Conservation (phyloP, 1,140 invertebrate species). For the Drosophila biarmipes region DNA sequence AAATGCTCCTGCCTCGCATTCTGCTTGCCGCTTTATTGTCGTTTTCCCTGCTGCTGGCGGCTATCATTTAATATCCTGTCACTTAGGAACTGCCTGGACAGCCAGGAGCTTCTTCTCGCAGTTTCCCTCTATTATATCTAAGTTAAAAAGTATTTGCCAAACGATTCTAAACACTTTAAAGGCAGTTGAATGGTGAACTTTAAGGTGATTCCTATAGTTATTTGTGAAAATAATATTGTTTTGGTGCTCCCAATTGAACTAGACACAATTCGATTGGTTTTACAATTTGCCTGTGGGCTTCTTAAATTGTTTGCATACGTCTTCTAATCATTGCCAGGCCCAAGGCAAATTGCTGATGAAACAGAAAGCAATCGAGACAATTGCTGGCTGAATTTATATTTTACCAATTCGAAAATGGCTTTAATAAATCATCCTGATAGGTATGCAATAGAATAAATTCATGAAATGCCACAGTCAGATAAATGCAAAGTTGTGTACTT, state of each 20-base stretch:
- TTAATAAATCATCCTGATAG: background rate
- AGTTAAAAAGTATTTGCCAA: conserved; percentile 12
- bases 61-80: conserved; percentile 73
- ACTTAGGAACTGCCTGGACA: conserved; percentile 28
- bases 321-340: background rate
- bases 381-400: background rate
- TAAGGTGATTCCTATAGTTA: background rate
- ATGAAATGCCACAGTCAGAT: background rate
- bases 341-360: background rate
- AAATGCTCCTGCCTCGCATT: conserved; percentile 12
- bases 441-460: background rate
- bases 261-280: background rate
- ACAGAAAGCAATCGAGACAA: background rate
- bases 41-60: background rate
- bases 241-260: background rate
- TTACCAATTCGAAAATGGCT: background rate
- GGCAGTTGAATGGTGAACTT: background rate
- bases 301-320: background rate
- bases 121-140: background rate
- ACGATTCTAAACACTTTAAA: conserved; percentile 15
- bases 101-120: background rate
- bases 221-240: background rate
- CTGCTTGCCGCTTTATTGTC: conserved; percentile 15
- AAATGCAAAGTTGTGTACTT: background rate
- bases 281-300: background rate